Base-by-base conservation (phyloP, 2,797 vertebrate genomes). In the Scolopax rusticola region DNA sequence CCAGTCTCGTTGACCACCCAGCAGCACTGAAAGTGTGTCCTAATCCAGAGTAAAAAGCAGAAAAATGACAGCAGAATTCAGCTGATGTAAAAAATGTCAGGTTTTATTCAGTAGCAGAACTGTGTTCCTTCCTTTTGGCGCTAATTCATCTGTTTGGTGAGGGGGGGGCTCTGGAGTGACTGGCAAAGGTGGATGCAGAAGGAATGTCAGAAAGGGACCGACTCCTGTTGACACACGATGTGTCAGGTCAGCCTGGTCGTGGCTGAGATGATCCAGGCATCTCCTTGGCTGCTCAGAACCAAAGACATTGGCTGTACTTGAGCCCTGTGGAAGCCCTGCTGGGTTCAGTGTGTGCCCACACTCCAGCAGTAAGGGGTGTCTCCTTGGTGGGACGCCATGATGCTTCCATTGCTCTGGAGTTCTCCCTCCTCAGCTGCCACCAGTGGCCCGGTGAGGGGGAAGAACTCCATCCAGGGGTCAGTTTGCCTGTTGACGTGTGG, bases 91-190 rank as follows among this genome's bases (percentile, higher is more conserved):
- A 53, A 67, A 40, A 17, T 7, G 5, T n/a, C 43, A 54, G 33
- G 6, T 83, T 93, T 95, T 95, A 95, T 93, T 95, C 28, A 36
- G 38, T 25, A 70, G 19, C 68, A 48, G 18, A 60, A 21, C 8
- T 0, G 0, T 2, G 14, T n/a, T 57, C 43, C 45, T 75, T 69
- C 28, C 15, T 59, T 60, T 73, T 48, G 54, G 54, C 19, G 10
- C 65, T 32, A 11, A 50, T 5, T 54, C 12, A 16, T 53, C 43
- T 30, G 11, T 32, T 63, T 15, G n/a, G 28, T 20, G 45, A 38
- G 56, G n/a, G 25, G 30, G 56, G 60, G 54, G 43, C 53, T 69
- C 54, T 45, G 59, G 38, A 43, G 30, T 25, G 51, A 8, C 47
- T 38, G 53, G 32, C 19, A 30, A 28, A 67, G 36, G 2, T 6